phyloP scores from a whole-genome alignment of 2,888 invertebrate species.

The Ptycholaimellus sp. region DNA sequence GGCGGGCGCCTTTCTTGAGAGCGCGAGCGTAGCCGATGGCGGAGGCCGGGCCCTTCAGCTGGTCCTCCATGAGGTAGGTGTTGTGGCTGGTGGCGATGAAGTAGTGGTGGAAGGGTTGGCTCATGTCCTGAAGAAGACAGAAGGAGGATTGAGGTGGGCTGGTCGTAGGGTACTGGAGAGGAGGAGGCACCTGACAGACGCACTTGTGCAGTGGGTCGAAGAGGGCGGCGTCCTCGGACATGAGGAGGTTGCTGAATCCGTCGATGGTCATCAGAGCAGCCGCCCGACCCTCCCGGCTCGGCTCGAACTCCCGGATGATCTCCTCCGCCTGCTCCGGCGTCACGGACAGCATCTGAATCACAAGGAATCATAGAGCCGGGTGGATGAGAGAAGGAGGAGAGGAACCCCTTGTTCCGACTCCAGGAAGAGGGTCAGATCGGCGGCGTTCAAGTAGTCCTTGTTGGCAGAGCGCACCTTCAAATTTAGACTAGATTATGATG shows the following conservation, averaged over 20 bases:
- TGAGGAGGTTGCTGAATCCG: constrained; percentile 30
- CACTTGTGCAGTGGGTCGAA: constrained; percentile 31
- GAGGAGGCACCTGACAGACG: constrained; percentile 33
- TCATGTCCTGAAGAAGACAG: too few relatives aligned
- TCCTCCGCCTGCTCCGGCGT: constrained; percentile 33
- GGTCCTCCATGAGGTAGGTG: constrained; percentile 33
- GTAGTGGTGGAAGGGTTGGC: constrained; percentile 33
- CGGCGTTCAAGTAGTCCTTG: constrained; percentile 35
- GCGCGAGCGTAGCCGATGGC: constrained; percentile 34
- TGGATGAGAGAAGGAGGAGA: constrained; percentile 1
- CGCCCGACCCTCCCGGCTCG: constrained; percentile 33
- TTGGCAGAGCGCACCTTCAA: constrained; percentile 37
- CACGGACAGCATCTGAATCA: constrained; percentile 33
- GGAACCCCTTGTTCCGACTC: constrained; percentile 39
- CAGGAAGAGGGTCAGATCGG: constrained; percentile 36
- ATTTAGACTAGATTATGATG: too few relatives aligned
- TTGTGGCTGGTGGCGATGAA: constrained; percentile 35
- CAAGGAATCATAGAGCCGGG: too few relatives aligned
- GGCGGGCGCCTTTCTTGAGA: constrained; percentile 33
- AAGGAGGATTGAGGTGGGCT: too few relatives aligned
- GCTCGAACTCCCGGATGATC: constrained; percentile 35
- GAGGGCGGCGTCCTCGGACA: constrained; percentile 32
- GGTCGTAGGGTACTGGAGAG: too few relatives aligned
- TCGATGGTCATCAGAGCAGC: constrained; percentile 36
- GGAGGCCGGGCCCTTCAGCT: constrained; percentile 34